phyloP scores from a whole-genome alignment of 2,797 vertebrate species.

The Xerus rutilus region DNA sequence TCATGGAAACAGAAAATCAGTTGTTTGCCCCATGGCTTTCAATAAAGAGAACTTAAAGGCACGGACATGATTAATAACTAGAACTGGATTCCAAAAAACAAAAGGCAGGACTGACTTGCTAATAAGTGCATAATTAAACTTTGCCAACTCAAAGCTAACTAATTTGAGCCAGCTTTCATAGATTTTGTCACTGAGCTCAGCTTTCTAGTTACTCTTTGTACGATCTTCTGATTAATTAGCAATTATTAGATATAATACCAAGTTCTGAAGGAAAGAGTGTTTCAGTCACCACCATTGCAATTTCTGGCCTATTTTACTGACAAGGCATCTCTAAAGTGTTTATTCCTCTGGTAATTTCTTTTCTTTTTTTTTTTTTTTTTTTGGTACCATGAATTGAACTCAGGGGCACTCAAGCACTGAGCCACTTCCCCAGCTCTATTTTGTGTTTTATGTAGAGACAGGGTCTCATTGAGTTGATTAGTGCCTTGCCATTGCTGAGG shows the following conservation, averaged over 20 bases:
- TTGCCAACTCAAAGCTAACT: not conserved
- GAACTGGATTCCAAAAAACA: not conserved
- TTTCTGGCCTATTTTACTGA: not conserved
- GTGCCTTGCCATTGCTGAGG: too few relatives aligned
- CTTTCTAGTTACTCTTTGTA: not conserved
- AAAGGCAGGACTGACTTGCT: not conserved
- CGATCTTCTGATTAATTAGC: not conserved
- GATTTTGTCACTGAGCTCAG: not conserved
- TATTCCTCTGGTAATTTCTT: slow-evolving; percentile 41
- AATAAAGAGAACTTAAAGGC: not conserved
- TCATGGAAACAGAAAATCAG: not conserved
- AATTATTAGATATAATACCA: not conserved
- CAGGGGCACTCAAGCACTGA: too few relatives aligned
- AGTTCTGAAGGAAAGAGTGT: not conserved
- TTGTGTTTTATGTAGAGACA: too few relatives aligned
- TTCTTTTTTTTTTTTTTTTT: too few relatives aligned
- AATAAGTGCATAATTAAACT: not conserved
- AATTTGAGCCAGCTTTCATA: not conserved
- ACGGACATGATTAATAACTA: not conserved
- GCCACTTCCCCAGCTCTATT: too few relatives aligned
- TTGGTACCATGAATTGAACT: too few relatives aligned
- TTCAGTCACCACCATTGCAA: not conserved
- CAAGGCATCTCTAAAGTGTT: not conserved
- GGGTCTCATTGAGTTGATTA: too few relatives aligned
- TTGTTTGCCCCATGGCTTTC: not conserved